phyloP scores from a whole-genome alignment of 2,113 vertebrate genomes.

The Thryonomys swinderianus region DNA sequence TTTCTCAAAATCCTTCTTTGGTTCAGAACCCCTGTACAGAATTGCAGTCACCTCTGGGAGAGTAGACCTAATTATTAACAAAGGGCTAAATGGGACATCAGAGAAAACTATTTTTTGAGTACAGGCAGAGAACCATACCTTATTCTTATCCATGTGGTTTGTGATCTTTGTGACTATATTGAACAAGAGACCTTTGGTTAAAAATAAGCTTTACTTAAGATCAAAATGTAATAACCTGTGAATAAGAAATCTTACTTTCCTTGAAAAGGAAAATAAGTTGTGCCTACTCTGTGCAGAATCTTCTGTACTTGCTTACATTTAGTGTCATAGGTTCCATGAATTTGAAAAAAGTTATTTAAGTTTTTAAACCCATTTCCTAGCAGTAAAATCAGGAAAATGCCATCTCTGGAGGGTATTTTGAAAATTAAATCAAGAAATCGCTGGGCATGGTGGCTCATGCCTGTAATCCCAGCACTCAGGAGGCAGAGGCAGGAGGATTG shows the following conservation, averaged over 20 bases:
- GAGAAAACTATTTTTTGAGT: slow-evolving; percentile 43
- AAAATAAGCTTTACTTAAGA: slow-evolving; percentile 1
- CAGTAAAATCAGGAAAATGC: background rate
- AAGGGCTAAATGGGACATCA: slow-evolving; percentile 32
- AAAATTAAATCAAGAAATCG: background rate
- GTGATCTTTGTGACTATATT: background rate
- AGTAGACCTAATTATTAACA: slow-evolving; percentile 47
- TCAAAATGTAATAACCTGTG: background rate
- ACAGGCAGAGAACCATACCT: slow-evolving; percentile 3
- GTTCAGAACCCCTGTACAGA: slow-evolving; percentile 14
- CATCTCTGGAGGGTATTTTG: background rate
- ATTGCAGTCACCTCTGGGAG: slow-evolving; percentile 27
- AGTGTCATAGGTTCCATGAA: background rate
- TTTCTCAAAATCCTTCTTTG: slow-evolving; percentile 57
- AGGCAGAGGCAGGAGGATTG: no score
- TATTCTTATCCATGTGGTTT: background rate
- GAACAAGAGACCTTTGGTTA: background rate
- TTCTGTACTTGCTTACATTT: slow-evolving; percentile 2
- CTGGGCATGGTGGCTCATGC: no score
- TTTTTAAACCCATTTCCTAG: background rate
- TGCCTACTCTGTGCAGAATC: background rate
- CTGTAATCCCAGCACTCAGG: no score
- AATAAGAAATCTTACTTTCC: background rate
- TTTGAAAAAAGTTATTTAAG: background rate
- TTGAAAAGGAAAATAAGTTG: background rate